phyloP scores from a whole-genome alignment of 1,140 invertebrate genomes.

The Halesus radiatus region DNA sequence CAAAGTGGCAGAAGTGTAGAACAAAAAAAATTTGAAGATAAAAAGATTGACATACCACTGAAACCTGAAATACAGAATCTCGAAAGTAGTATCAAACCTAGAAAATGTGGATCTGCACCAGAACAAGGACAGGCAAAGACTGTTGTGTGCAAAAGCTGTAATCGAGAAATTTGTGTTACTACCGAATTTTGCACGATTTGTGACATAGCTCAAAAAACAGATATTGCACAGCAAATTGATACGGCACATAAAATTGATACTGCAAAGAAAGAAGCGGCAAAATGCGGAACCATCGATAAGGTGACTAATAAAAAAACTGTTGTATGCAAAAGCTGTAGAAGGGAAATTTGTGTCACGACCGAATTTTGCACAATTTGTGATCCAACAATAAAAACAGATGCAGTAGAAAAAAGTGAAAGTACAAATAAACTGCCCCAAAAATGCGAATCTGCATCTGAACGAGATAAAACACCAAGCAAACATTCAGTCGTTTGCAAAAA shows the following conservation, averaged over 20 bases:
- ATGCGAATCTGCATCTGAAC: no score
- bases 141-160: not conserved
- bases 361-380: not conserved
- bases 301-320: not conserved
- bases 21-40: no score
- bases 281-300: not conserved
- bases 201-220: not conserved
- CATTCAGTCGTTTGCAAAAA: not conserved
- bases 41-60: no score
- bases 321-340: not conserved
- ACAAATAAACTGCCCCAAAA: not conserved
- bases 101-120: no score
- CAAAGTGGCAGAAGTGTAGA: no score
- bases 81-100: no score
- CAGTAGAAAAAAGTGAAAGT: not conserved
- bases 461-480: no score
- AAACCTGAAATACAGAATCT: no score
- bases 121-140: no score
- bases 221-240: not conserved
- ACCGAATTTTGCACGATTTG: not conserved
- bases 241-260: not conserved
- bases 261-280: not conserved
- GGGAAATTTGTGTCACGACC: not conserved
- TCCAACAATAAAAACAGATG: not conserved
- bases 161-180: not conserved